These are phyloP conservation scores for Buathra laborator DNA, from an alignment of 2,888 invertebrate species.

Conservation along the genomic window DNA sequence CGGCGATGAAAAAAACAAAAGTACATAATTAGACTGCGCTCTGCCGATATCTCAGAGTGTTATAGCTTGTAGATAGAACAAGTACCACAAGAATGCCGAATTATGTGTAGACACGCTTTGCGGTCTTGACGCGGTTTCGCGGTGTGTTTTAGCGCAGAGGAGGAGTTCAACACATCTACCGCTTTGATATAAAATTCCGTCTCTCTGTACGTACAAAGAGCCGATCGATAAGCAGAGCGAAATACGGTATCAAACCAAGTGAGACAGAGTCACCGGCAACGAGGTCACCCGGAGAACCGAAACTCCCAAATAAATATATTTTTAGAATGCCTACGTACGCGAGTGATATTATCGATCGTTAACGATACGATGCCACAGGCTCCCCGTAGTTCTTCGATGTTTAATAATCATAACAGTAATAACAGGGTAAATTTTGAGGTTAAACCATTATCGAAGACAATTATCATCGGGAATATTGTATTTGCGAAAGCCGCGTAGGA, in stretches of 20 bases:
- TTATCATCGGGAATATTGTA: not conserved
- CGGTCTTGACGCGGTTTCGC: conserved; percentile 40
- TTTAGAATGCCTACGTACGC: conserved; percentile 48
- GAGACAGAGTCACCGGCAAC: conserved; percentile 52
- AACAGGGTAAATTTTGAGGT: not conserved
- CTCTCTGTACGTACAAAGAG: conserved; percentile 47
- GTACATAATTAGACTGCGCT: not conserved
- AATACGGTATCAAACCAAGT: conserved; percentile 32
- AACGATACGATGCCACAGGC: not conserved
- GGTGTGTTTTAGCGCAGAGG: conserved; percentile 50
- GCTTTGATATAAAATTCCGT: conserved; percentile 59
- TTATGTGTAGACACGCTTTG: conserved; percentile 66
- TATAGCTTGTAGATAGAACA: conserved; percentile 40
- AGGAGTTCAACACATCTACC: conserved; percentile 28
- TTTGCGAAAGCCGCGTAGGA: not conserved
- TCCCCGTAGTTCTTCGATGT: not conserved
- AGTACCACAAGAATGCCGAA: conserved; percentile 50
- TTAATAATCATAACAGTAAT: not conserved
- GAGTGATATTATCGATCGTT: conserved; percentile 42
- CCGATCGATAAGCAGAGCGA: conserved; percentile 64
- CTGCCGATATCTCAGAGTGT: not conserved
- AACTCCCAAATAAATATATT: conserved; percentile 66
- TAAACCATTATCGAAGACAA: not conserved
- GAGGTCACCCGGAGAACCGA: conserved; percentile 63
- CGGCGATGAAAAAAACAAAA: not conserved